Evolutionary conservation across 2,797 vertebrate species (phyloP).

Genomic region (Mycteria americana): DNA sequence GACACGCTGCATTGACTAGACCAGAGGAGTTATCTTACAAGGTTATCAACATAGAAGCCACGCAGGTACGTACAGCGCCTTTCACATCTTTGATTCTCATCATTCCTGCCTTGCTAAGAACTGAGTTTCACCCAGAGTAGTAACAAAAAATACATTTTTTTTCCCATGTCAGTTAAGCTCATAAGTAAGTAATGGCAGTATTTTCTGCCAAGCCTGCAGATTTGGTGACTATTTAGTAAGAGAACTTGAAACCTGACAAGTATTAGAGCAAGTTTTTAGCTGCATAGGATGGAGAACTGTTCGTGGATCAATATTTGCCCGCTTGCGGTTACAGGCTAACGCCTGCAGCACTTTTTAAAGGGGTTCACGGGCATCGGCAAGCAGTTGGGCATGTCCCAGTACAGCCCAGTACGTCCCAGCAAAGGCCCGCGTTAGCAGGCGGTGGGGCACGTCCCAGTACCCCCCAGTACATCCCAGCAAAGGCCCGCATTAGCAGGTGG

Average conservation of each 20-base stretch:
- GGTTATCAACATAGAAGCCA: conserved; percentile 93
- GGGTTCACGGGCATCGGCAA: background rate
- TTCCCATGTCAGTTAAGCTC: background rate
- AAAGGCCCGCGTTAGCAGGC: background rate
- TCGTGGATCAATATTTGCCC: rapidly evolving
- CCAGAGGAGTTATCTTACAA: conserved; percentile 89
- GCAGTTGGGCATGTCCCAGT: background rate
- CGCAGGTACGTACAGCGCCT: conserved; percentile 77
- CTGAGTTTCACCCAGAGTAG: rapidly evolving
- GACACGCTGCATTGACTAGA: conserved; percentile 87
- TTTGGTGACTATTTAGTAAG: background rate
- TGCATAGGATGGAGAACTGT: rapidly evolving
- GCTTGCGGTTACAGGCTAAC: background rate
- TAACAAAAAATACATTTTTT: background rate
- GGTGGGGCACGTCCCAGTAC: background rate
- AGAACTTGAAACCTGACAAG: background rate
- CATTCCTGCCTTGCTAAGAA: background rate
- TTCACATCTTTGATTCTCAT: background rate
- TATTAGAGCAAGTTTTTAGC: background rate
- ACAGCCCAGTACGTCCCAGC: background rate
- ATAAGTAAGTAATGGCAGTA: rapidly evolving
- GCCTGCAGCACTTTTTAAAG: background rate
- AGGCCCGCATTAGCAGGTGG: rapidly evolving
- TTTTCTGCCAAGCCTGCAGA: background rate
- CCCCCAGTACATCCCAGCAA: background rate